Conservation (phyloP, 2,113 vertebrate species). For the Muscicapa adusta region DNA sequence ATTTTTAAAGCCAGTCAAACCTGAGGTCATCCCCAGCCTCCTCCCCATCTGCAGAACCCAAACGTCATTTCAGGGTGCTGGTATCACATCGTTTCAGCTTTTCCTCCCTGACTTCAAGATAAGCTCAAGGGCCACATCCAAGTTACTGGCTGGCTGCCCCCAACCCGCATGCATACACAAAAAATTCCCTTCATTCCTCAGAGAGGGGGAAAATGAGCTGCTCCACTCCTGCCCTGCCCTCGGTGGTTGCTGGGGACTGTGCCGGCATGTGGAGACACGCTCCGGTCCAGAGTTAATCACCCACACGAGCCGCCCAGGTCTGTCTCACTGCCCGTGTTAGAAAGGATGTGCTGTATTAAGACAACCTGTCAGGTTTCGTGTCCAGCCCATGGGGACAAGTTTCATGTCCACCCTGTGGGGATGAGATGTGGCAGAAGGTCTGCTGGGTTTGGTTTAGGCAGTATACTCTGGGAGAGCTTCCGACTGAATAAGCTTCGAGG, state of each 20-base stretch:
- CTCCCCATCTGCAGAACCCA: not conserved
- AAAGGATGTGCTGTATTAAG: not conserved
- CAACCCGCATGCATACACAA: not conserved
- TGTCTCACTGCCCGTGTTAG: accelerated
- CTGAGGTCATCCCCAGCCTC: not conserved
- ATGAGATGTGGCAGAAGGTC: not conserved
- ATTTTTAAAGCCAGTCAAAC: not conserved
- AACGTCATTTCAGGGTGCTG: not conserved
- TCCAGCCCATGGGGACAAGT: not conserved
- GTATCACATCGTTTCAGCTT: not conserved
- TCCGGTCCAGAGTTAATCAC: not conserved
- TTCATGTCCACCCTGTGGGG: accelerated
- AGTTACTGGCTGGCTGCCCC: not conserved
- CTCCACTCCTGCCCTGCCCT: not conserved
- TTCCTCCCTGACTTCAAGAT: not conserved
- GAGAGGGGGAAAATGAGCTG: not conserved
- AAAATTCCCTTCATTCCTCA: conserved; percentile 53
- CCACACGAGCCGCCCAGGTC: not conserved
- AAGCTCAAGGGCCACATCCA: not conserved
- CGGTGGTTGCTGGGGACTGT: not conserved
- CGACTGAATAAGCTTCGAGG: not conserved
- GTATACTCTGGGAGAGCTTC: not conserved
- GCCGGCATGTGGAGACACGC: not conserved
- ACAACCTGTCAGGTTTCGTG: accelerated
- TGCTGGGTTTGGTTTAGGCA: not conserved